These are phyloP conservation scores for Lates japonicus DNA, from an alignment of 2,797 vertebrate genomes.

Conservation along the genomic window DNA sequence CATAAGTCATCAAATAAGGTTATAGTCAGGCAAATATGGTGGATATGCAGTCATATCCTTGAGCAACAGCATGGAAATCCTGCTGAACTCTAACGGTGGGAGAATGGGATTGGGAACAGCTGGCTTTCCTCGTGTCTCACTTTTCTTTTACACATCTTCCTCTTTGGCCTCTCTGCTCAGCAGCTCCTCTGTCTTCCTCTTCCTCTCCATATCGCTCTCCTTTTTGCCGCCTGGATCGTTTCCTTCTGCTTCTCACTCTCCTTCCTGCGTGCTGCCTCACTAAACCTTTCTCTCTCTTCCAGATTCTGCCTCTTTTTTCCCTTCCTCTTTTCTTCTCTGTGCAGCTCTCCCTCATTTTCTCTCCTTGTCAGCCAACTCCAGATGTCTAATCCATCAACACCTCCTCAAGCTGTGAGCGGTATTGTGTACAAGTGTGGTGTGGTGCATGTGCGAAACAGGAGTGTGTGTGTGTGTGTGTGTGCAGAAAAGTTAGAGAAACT, in stretches of 20 bases:
- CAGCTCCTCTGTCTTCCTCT: conserved; percentile 55
- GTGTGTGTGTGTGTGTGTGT: conserved; percentile 29
- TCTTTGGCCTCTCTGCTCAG: conserved; percentile 53
- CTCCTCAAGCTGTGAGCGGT: conserved; percentile 83
- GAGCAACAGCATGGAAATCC: conserved; percentile 80
- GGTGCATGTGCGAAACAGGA: conserved; percentile 48
- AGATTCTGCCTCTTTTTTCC: conserved; percentile 50
- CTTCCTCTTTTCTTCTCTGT: conserved; percentile 59
- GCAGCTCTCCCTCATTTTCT: conserved; percentile 76
- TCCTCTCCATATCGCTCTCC: conserved; percentile 51
- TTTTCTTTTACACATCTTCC: conserved; percentile 61
- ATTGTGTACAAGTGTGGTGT: conserved; percentile 73
- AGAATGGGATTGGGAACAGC: conserved; percentile 74
- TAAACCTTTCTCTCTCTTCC: conserved; percentile 68
- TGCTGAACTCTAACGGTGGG: conserved; percentile 73
- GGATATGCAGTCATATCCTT: conserved; percentile 73
- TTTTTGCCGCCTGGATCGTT: conserved; percentile 56
- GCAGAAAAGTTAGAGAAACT: conserved; percentile 66
- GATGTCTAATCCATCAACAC: conserved; percentile 90
- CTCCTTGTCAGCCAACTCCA: conserved; percentile 86
- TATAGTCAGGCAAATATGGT: conserved; percentile 81
- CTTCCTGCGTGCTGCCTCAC: conserved; percentile 63
- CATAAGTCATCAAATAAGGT: conserved; percentile 83
- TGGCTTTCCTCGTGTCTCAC: conserved; percentile 64
- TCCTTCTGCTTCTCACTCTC: conserved; percentile 61